Percentiles rank a stretch among this genome's conserved stretches.
phyloP scores from a whole-genome alignment of 2,888 invertebrate genomes.

The Synanthedon vespiformis region DNA sequence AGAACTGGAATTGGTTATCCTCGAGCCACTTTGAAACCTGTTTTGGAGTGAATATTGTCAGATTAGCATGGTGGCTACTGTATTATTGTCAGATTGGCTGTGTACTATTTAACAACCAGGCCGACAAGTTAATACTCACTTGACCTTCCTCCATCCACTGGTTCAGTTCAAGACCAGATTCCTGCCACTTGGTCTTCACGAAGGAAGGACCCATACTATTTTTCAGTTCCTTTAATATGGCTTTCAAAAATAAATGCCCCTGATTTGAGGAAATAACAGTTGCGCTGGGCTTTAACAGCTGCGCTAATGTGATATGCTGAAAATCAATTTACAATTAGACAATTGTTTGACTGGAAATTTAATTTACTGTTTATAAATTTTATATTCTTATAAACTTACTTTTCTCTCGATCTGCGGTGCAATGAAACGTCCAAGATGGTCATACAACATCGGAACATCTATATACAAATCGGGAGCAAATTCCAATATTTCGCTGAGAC shows the following conservation, averaged over 20 bases:
- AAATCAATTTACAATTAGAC: constrained; percentile 16
- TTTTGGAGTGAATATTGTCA: constrained; percentile 2
- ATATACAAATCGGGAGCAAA: constrained; percentile 79
- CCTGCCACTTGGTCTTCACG: constrained; percentile 56
- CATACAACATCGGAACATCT: constrained; percentile 88
- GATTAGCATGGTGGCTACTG: too few relatives aligned
- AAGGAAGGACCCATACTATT: constrained; percentile 59
- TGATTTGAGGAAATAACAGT: constrained; percentile 42
- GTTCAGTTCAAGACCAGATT: constrained; percentile 42
- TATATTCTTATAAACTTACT: constrained; percentile 19
- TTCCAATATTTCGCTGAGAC: constrained; percentile 75
- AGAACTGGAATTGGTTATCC: constrained; percentile 54
- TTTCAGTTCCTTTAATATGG: constrained; percentile 43
- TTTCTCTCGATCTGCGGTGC: constrained; percentile 56
- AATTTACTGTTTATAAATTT: neutral
- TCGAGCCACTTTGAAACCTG: constrained; percentile 50
- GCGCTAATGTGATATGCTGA: constrained; percentile 53
- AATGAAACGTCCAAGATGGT: constrained; percentile 81
- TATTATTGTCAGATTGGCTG: too few relatives aligned
- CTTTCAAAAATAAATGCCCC: constrained; percentile 47
- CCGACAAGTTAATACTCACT: constrained; percentile 25
- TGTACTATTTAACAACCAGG: too few relatives aligned
- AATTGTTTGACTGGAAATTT: constrained; percentile 17
- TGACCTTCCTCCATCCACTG: constrained; percentile 59
- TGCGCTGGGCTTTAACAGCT: constrained; percentile 38